Evolutionary conservation across 2,113 vertebrate genomes (phyloP).

Genomic region (Chaetodon trifascialis): DNA sequence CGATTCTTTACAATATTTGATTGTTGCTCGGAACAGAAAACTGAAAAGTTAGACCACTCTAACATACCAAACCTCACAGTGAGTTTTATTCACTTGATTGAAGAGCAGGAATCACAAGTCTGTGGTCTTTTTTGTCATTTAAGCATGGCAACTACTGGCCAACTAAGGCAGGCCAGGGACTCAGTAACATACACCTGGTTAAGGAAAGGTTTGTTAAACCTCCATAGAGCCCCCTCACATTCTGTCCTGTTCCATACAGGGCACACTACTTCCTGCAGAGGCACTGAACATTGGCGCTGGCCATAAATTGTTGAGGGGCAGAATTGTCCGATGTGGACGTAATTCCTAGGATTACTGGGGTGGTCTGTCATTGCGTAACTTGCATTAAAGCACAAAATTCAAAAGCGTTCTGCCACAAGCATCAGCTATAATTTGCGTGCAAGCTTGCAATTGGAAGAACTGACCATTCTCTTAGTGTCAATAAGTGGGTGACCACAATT

Average conservation of each 20-base stretch:
- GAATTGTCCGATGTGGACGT: background rate
- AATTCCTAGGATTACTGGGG: background rate
- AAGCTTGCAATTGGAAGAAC: constrained; percentile 25
- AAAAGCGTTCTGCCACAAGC: background rate
- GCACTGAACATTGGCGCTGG: background rate
- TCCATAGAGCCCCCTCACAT: background rate
- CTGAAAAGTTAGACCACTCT: background rate
- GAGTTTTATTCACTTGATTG: background rate
- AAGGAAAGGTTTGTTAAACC: background rate
- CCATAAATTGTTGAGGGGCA: too few relatives aligned
- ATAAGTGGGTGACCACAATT: constrained; percentile 33
- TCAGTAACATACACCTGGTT: background rate
- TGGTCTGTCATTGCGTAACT: constrained; percentile 2
- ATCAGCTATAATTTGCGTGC: constrained; percentile 16
- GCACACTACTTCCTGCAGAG: background rate
- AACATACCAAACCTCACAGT: background rate
- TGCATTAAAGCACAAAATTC: background rate
- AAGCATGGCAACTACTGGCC: background rate
- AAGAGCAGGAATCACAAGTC: background rate
- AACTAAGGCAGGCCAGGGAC: too few relatives aligned
- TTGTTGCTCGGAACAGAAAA: background rate
- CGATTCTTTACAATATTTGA: background rate
- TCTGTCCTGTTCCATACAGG: background rate
- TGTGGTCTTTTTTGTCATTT: constrained; percentile 11
- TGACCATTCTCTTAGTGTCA: constrained; percentile 3